phyloP scores from a whole-genome alignment of 2,888 invertebrate genomes.

The Mechanitis mazaeus region DNA sequence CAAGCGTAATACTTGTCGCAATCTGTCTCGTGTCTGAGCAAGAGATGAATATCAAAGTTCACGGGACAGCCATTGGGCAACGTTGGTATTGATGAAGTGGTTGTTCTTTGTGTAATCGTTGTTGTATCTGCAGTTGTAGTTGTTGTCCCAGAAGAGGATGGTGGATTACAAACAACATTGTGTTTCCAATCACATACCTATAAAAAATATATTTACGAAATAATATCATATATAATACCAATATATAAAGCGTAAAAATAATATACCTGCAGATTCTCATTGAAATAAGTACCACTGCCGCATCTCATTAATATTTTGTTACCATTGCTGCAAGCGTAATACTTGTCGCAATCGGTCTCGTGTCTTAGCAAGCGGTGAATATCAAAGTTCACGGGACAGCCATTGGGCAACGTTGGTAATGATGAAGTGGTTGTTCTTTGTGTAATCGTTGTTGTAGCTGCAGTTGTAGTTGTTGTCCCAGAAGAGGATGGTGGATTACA shows the following conservation, averaged over 20 bases:
- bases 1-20: constrained; percentile 11
- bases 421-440: constrained; percentile 2
- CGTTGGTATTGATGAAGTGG: not conserved
- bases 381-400: constrained; percentile 4
- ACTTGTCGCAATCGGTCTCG: constrained; percentile 8
- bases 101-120: constrained; percentile 5
- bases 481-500: constrained; percentile 18
- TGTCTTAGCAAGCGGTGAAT: constrained; percentile 5
- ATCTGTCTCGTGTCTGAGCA: constrained; percentile 8
- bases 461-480: constrained; percentile 22
- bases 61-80: constrained; percentile 9
- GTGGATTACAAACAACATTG: constrained; percentile 10
- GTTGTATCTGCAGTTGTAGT: constrained; percentile 19
- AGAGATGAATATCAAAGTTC: constrained; percentile 1
- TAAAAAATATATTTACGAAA: not conserved
- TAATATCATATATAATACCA: too few relatives aligned
- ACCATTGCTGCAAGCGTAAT: constrained; percentile 25
- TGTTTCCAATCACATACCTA: constrained; percentile 20
- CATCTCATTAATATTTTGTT: constrained; percentile 35
- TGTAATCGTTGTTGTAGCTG: constrained; percentile 10
- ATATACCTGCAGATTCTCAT: constrained; percentile 40
- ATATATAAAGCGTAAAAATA: too few relatives aligned
- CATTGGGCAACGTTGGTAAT: constrained; percentile 3
- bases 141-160: constrained; percentile 22
- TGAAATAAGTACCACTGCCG: constrained; percentile 40